Base-by-base conservation (phyloP, 1,140 invertebrate species). In the Brachystomella parvula region DNA sequence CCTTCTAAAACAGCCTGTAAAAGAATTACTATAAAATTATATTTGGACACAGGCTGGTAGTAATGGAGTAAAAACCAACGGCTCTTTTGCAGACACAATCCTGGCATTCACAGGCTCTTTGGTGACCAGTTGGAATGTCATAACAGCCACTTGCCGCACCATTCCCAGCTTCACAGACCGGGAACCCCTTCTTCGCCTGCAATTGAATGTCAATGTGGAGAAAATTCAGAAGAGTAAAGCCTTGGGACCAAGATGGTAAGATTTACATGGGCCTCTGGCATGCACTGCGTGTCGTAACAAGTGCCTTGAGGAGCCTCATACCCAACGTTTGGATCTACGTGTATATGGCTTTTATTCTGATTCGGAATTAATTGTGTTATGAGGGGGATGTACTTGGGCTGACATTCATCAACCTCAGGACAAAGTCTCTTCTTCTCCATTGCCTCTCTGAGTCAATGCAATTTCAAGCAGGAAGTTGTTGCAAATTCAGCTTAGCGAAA, bases 61-160 rank as follows among this genome's bases (percentile, higher is more conserved):
- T 3, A 29, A 62, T 62, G 39, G 61, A 62, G 31, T 19, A 61
- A 21, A 30, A 57, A 63, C 15, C 44, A 58, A 61, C 66, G 47
- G 62, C n/a, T n/a, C 61, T 35, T 12, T 31, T 57, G 19, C 32
- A 28, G n/a, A 66, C 39, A 49, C 70, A 72, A 30, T 64, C 21
- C 1, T 47, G 33, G 65, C 70, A 72, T 24, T 72, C 65, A 44
- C 70, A 72, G 28, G 66, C 64, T n/a, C 67, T 33, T 47, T 72
- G 70, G 53, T 72, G 70, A n/a, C 64, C 57, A 17, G 67, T 62
- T 9, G 64, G 57, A 35, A 58, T 31, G 60, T 72, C 70, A 32
- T 72, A 72, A 49, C 67, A 72, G 12, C 53, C 29, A 12, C 17
- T 56, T 9, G 6, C 6, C 26, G 6, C 12, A 9, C 9, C 12